A percentile compares a stretch with the other conserved stretches of the same genome.
These are phyloP conservation scores for Coturnix japonica DNA, from an alignment of 2,113 vertebrate genomes.

Conservation along the genomic window DNA sequence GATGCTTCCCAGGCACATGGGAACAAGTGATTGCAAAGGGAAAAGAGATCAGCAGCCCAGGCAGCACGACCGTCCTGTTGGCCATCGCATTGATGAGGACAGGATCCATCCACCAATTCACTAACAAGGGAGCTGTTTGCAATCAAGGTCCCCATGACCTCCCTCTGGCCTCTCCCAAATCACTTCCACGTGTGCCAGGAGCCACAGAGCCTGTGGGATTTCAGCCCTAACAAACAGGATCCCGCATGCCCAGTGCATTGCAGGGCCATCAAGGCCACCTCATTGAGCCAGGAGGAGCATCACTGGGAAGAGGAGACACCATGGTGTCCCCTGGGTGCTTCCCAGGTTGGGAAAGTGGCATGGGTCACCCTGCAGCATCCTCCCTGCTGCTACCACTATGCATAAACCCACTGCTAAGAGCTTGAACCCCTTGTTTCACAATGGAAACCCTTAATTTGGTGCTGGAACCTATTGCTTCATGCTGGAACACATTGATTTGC, in stretches of 20 bases:
- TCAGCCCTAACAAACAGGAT: not conserved
- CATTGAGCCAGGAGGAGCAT: not conserved
- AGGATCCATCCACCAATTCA: not conserved
- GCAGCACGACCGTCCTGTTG: not conserved
- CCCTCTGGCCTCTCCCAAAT: not conserved
- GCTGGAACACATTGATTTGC: too few relatives aligned
- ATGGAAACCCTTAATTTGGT: too few relatives aligned
- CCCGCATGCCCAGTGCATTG: fast-evolving
- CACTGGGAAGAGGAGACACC: fast-evolving
- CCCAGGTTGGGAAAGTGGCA: fast-evolving
- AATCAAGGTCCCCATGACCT: conserved; percentile 24
- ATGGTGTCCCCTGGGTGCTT: not conserved
- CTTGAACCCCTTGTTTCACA: too few relatives aligned
- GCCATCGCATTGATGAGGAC: not conserved
- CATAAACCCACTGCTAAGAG: not conserved
- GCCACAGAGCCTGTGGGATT: not conserved
- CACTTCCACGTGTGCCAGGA: conserved; percentile 3
- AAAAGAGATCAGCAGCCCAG: not conserved
- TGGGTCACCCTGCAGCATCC: not conserved
- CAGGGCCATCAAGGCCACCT: not conserved
- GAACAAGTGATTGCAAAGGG: not conserved
- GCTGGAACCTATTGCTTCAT: too few relatives aligned
- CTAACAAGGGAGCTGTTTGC: not conserved
- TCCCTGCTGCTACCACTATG: fast-evolving
- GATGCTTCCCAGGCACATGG: not conserved